These are phyloP conservation scores for Phalacrocorax pelagicus DNA, from an alignment of 2,113 vertebrate genomes.

Conservation along the genomic window DNA sequence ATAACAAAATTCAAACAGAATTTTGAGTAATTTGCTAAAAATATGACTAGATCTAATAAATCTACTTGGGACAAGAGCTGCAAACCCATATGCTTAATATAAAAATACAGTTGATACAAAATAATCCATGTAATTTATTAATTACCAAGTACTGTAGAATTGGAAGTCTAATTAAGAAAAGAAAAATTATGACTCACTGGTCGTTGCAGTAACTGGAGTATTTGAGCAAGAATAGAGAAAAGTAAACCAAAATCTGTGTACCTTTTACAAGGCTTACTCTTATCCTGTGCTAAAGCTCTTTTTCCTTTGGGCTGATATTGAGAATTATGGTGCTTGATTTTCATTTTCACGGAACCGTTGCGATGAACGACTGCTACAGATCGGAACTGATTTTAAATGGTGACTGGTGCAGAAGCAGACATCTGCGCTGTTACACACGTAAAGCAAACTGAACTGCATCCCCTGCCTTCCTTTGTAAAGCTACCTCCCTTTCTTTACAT, in stretches of 20 bases:
- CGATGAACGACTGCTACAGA: neutral
- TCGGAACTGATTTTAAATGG: neutral
- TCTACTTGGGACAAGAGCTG: neutral
- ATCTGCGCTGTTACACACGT: neutral
- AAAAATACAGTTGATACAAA: neutral
- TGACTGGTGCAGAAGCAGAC: neutral
- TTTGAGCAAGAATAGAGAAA: neutral
- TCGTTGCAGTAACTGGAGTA: neutral
- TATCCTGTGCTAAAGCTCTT: neutral
- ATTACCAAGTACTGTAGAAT: neutral
- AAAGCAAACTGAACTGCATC: neutral
- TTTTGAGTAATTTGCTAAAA: neutral
- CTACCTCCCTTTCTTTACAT: neutral
- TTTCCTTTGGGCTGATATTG: neutral
- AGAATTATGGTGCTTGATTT: neutral
- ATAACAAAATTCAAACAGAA: neutral
- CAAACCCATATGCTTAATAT: neutral
- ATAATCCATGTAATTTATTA: neutral
- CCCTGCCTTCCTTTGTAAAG: neutral
- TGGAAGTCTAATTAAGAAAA: neutral
- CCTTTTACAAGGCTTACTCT: neutral
- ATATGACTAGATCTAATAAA: neutral
- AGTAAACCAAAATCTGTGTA: neutral
- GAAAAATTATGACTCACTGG: neutral
- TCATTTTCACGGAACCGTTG: neutral